phyloP scores from a whole-genome alignment of 1,140 invertebrate species.

The Drosophila takahashii region DNA sequence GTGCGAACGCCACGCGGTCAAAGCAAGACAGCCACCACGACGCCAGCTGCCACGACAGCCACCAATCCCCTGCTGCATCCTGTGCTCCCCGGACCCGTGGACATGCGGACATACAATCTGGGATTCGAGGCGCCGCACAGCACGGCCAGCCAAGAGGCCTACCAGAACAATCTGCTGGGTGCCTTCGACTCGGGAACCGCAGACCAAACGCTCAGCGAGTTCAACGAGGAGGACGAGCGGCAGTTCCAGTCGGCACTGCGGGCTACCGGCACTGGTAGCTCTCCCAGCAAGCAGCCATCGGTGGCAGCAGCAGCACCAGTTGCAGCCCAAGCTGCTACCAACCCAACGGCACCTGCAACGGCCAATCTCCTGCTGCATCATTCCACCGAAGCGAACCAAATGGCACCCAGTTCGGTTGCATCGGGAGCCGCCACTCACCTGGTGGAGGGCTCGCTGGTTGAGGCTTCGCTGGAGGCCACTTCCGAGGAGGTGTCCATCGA shows the following conservation, averaged over 20 bases:
- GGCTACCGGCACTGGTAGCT: slow-evolving; percentile 85
- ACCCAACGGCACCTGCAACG: background rate
- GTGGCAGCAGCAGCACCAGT: slow-evolving; percentile 6
- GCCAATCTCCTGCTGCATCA: slow-evolving; percentile 47
- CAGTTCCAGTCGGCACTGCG: slow-evolving; percentile 89
- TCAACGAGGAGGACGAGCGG: slow-evolving; percentile 92
- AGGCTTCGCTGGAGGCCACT: slow-evolving; percentile 76
- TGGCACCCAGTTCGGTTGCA: slow-evolving; percentile 42
- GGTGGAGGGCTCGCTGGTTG: slow-evolving; percentile 49
- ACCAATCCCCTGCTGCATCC: slow-evolving; percentile 84
- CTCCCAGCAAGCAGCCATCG: slow-evolving; percentile 39
- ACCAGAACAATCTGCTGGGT: slow-evolving; percentile 87
- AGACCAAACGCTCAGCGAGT: slow-evolving; percentile 89
- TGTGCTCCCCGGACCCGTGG: slow-evolving; percentile 92
- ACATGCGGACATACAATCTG: slow-evolving; percentile 93
- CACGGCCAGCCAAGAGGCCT: slow-evolving; percentile 85
- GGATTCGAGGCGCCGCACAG: slow-evolving; percentile 86
- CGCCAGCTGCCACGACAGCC: background rate
- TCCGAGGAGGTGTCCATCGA: slow-evolving; percentile 85
- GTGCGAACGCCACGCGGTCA: slow-evolving; percentile 57
- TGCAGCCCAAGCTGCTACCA: background rate
- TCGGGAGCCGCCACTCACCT: slow-evolving; percentile 33
- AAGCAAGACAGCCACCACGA: slow-evolving; percentile 20
- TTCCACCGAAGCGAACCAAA: slow-evolving; percentile 64
- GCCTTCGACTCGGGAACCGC: slow-evolving; percentile 88